Evolutionary conservation across 2,113 vertebrate species (phyloP).

Genomic region (Brachyhypopomus occidentalis): DNA sequence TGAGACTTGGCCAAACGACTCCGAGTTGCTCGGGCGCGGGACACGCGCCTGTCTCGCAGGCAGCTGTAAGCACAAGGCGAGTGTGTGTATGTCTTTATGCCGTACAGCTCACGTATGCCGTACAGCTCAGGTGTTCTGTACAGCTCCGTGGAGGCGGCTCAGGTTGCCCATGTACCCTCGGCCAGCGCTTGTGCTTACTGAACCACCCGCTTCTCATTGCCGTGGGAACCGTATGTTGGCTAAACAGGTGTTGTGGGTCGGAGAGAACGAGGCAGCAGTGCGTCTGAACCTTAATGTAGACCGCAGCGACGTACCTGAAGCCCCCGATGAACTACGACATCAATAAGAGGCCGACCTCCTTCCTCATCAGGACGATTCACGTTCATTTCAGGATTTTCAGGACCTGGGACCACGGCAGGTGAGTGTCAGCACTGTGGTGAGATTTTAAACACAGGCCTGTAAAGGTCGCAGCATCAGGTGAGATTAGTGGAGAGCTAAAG

Average conservation of each 20-base stretch:
- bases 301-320: too few species aligned
- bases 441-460: conserved; percentile 58
- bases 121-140: too few species aligned
- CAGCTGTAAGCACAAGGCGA: conserved; percentile 67
- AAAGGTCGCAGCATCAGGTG: conserved; percentile 76
- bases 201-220: background rate
- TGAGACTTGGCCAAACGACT: conserved; percentile 59
- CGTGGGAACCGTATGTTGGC: background rate
- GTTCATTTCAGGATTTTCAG: conserved; percentile 20
- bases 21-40: conserved; percentile 59
- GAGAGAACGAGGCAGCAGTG: background rate
- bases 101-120: conserved; percentile 68
- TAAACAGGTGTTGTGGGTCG: background rate
- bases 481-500: conserved; percentile 77
- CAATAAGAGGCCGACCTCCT: background rate
- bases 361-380: background rate
- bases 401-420: conserved; percentile 26
- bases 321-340: too few species aligned
- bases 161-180: too few species aligned
- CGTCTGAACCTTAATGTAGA: too few species aligned
- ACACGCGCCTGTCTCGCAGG: conserved; percentile 61
- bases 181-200: conserved; percentile 9
- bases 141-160: conserved; percentile 71
- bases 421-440: conserved; percentile 36
- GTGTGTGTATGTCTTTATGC: conserved; percentile 67